These are phyloP conservation scores for Takifugu ocellatus DNA, from an alignment of 2,797 vertebrate species.

Conservation along the genomic window DNA sequence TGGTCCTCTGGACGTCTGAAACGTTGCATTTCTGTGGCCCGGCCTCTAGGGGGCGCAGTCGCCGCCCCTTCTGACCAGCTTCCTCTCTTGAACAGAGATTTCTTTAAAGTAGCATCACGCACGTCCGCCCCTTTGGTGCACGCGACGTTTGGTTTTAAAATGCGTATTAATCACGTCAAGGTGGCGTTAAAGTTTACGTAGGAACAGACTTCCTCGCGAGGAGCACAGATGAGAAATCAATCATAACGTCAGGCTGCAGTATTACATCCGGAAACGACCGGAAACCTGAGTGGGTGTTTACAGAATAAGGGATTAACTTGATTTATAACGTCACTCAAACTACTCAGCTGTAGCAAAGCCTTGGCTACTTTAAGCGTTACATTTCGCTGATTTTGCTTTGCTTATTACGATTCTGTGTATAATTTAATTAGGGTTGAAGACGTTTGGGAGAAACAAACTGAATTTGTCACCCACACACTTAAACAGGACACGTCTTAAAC, in stretches of 20 bases:
- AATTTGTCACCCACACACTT: too few species aligned
- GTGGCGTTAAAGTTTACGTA: neutral
- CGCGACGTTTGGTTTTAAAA: neutral
- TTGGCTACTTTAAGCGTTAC: too few species aligned
- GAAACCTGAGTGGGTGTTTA: neutral
- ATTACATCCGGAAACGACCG: neutral
- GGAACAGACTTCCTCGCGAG: conserved; percentile 29
- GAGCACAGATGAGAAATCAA: conserved; percentile 35
- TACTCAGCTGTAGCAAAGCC: too few species aligned
- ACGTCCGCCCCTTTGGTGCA: neutral
- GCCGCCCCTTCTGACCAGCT: neutral
- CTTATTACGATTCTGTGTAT: too few species aligned
- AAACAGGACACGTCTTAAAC: too few species aligned
- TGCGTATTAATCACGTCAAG: too few species aligned
- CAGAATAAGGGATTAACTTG: too few species aligned
- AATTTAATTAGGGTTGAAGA: too few species aligned
- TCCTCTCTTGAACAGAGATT: neutral
- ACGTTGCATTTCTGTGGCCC: neutral
- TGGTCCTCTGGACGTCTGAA: too few species aligned
- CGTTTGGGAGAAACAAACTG: too few species aligned
- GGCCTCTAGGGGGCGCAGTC: conserved; percentile 28
- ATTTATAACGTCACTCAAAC: too few species aligned
- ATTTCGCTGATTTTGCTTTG: too few species aligned
- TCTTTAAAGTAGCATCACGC: neutral
- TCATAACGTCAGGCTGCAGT: conserved; percentile 36